Evolutionary conservation across 1,140 invertebrate species (phyloP).

Genomic region (Streblospio benedicti): DNA sequence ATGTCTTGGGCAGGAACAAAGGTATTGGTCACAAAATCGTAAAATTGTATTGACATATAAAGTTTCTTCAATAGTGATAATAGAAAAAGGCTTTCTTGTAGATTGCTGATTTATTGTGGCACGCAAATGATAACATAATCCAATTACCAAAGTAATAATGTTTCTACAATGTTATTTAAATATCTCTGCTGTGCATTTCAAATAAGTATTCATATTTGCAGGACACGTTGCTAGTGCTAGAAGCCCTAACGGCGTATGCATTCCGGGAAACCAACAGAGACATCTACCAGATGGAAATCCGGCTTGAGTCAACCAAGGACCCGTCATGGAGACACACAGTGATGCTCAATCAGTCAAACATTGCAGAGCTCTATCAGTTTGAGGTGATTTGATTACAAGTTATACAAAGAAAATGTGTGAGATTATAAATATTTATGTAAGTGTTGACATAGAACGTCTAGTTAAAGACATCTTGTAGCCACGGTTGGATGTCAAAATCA

Average conservation of each 20-base stretch:
- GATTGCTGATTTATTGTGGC: neutral
- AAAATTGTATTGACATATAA: neutral
- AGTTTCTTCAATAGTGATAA: neutral
- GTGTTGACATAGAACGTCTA: neutral
- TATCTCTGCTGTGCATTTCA: neutral
- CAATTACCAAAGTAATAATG: neutral
- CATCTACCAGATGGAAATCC: conserved; percentile 63
- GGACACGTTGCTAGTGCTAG: conserved; percentile 79
- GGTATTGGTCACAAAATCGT: neutral
- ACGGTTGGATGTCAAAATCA: too few species aligned
- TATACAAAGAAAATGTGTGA: neutral
- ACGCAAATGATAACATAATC: neutral
- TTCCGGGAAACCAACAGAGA: conserved; percentile 72
- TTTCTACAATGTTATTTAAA: neutral
- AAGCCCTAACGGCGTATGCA: conserved; percentile 83
- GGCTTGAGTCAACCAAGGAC: neutral
- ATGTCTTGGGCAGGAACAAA: conserved; percentile 14
- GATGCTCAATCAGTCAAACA: conserved; percentile 1
- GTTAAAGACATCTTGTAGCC: neutral
- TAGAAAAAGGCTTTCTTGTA: neutral
- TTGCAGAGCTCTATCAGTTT: neutral
- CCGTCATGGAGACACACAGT: neutral
- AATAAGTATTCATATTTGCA: neutral
- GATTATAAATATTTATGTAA: neutral
- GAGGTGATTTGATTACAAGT: neutral